Conservation (phyloP, 2,113 vertebrate species). For the Phylloscopus trochilus region DNA sequence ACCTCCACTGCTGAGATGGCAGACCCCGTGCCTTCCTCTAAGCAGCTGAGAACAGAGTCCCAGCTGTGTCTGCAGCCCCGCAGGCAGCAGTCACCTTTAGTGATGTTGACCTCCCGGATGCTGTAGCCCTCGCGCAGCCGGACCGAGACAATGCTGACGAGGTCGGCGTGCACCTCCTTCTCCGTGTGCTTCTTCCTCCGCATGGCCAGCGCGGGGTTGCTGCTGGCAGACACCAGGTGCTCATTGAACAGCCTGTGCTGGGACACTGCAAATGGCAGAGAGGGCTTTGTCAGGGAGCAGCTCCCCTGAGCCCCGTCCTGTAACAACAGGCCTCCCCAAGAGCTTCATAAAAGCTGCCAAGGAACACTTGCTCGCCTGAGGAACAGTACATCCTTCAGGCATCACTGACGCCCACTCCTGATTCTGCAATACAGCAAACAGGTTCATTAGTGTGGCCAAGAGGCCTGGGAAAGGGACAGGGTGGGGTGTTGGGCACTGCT, state of each 20-base stretch:
- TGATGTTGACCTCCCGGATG: slow-evolving; percentile 90
- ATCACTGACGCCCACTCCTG: background rate
- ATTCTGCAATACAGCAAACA: background rate
- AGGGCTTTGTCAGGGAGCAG: background rate
- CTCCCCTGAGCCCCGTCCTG: background rate
- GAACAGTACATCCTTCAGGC: background rate
- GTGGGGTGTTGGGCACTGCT: background rate
- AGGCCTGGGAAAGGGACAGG: background rate
- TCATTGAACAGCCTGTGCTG: slow-evolving; percentile 97
- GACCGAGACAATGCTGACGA: slow-evolving; percentile 93
- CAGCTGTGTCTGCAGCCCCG: background rate
- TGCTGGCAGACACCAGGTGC: slow-evolving; percentile 93
- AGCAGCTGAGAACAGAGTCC: background rate
- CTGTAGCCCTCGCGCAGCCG: slow-evolving; percentile 95
- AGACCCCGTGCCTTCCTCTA: background rate
- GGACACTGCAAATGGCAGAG: slow-evolving; percentile 74
- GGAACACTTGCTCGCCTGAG: background rate
- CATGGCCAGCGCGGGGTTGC: slow-evolving; percentile 91
- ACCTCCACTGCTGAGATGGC: background rate
- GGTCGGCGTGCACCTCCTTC: slow-evolving; percentile 91
- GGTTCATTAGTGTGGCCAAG: background rate
- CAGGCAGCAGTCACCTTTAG: slow-evolving; percentile 79
- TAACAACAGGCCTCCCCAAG: background rate
- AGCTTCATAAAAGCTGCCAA: background rate
- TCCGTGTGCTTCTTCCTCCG: slow-evolving; percentile 95